Base-by-base conservation (phyloP, 2,888 invertebrate genomes). In the Leptinotarsa juncta region DNA sequence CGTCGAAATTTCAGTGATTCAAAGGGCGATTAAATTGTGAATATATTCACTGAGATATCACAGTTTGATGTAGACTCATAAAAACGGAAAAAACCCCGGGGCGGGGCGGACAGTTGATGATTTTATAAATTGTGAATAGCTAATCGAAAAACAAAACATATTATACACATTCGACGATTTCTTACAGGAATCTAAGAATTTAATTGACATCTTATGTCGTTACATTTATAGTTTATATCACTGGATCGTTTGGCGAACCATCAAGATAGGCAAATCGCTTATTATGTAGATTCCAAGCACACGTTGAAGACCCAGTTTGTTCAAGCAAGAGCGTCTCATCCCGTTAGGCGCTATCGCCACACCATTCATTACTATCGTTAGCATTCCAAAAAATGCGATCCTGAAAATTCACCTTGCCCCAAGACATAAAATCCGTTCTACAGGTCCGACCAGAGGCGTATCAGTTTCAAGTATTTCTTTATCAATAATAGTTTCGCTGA, bases 331-430 rank as follows among this genome's bases (percentile, higher is more conserved):
- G 32, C 62, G 15, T 42, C 18, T 12, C 62, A 10, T 62, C 62
- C 62, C 62, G 62, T 62, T 62, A 62, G 62, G 62, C 62, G 62
- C 42, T 62, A 62, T 62, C 32, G 32, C 62, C 62, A 62, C 62
- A 62, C 62, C 62, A 62, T 32, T 62, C n/a, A 42, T n/a, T 62
- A 62, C 42, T 62, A 62, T 62, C 62, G 32, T 62, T 62, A 32
- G 42, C 62, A 62, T 73, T 70, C 48, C 23, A 67, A 70, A 70
- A 74, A 74, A 74, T 74, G 57, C 70, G 73, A 70, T 70, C 73
- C 73, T 74, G 73, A 74, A 70, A 70, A 62, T 74, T 70, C 90
- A 79, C 94, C 94, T 86, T 94, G 95, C 42, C 97, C 97, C 69
- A 42, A 72, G 75, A 62, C 60, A 69, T 51, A 32, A n/a, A 53